Percentiles rank a stretch among this genome's conserved stretches.
phyloP scores from a whole-genome alignment of 2,888 invertebrate genomes.

The Camponotus fellah region DNA sequence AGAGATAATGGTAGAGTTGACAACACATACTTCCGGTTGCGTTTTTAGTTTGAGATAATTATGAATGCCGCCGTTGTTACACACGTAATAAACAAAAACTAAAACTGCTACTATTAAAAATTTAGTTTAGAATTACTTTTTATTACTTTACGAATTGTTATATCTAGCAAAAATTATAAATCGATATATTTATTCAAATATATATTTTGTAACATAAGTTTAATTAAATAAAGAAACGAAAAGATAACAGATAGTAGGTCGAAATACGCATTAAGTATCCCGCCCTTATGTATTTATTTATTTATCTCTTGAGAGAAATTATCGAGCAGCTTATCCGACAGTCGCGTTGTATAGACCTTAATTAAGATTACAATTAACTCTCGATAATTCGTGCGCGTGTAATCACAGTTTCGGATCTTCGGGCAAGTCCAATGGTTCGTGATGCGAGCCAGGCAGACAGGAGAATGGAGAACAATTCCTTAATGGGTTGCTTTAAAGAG shows the following conservation, averaged over 20 bases:
- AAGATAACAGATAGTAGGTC: neutral
- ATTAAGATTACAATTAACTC: conserved; percentile 81
- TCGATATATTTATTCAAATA: neutral
- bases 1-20: conserved; percentile 40
- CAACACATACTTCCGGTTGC: conserved; percentile 31
- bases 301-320: conserved; percentile 49
- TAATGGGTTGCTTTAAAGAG: conserved; percentile 73
- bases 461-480: conserved; percentile 71
- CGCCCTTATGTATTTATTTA: conserved; percentile 27
- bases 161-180: neutral
- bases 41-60: conserved; percentile 6
- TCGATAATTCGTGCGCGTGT: conserved; percentile 77
- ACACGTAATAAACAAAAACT: neutral
- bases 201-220: neutral
- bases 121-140: neutral
- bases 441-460: conserved; percentile 50
- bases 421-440: conserved; percentile 39
- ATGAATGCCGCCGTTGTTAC: neutral
- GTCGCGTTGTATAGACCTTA: conserved; percentile 67
- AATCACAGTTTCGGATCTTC: conserved; percentile 76
- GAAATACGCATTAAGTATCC: neutral
- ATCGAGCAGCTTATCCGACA: conserved; percentile 50
- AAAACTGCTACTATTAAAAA: neutral
- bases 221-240: neutral
- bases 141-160: neutral